These are phyloP conservation scores for Reticulitermes speratus DNA, from an alignment of 1,140 invertebrate species.

Conservation along the genomic window DNA sequence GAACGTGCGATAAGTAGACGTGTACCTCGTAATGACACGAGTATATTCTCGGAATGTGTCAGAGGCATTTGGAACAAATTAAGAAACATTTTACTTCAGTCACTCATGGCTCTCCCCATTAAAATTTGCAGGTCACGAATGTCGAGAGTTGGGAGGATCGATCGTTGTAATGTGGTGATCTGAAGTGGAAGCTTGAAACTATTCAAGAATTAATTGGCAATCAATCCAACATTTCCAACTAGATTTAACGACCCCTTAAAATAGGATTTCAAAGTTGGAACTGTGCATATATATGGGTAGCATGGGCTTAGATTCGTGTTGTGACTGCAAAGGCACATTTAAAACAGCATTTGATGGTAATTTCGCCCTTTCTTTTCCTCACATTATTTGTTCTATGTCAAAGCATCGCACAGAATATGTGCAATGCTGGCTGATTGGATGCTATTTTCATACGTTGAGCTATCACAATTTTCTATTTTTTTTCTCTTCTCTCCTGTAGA, in stretches of 20 bases:
- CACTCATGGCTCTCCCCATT: background rate
- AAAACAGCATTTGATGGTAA: background rate
- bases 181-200: background rate
- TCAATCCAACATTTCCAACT: conserved; percentile 10
- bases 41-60: no score
- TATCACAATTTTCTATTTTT: no score
- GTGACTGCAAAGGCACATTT: background rate
- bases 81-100: background rate
- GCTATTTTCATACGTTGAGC: no score
- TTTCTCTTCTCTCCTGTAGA: no score
- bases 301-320: background rate
- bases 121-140: background rate
- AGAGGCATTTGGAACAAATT: background rate
- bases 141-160: background rate
- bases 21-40: no score
- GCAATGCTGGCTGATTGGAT: no score
- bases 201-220: conserved; percentile 29
- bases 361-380: no score
- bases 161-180: background rate
- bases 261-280: background rate
- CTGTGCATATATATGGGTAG: background rate
- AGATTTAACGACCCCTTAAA: conserved; percentile 23
- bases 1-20: no score
- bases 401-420: no score
- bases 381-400: no score